Conservation (phyloP, 2,888 invertebrate species). For the Sepiola atlantica region DNA sequence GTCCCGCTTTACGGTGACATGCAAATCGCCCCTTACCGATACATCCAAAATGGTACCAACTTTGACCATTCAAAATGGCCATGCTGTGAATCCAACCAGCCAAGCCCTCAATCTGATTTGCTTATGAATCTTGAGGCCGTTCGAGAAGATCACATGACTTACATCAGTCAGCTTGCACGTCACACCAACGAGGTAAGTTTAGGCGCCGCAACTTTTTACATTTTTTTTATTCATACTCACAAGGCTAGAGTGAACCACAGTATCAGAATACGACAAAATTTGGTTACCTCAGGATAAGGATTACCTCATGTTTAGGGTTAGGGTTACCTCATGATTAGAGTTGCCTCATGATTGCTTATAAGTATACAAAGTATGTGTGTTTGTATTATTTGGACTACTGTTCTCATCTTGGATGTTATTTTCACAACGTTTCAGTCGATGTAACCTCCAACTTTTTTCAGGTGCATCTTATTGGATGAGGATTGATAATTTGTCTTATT, state of each 20-base stretch:
- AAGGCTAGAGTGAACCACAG: too few relatives aligned
- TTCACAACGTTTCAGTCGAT: too few relatives aligned
- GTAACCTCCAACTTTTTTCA: too few relatives aligned
- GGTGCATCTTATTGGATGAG: too few relatives aligned
- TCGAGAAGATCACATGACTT: conserved; percentile 96
- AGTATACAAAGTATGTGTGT: too few relatives aligned
- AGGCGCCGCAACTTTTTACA: not conserved
- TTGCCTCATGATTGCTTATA: not conserved
- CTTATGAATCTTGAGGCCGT: conserved; percentile 93
- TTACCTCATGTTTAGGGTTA: not conserved
- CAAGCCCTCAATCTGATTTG: conserved; percentile 87
- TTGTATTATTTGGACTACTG: too few relatives aligned
- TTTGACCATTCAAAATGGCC: conserved; percentile 73
- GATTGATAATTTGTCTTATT: too few relatives aligned
- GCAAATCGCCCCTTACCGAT: conserved; percentile 99
- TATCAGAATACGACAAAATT: too few relatives aligned
- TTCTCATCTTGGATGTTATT: too few relatives aligned
- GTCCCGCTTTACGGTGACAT: conserved; percentile 92
- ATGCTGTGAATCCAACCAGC: conserved; percentile 80
- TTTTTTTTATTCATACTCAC: not conserved
- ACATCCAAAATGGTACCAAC: conserved; percentile 83
- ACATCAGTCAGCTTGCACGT: conserved; percentile 94
- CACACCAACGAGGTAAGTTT: conserved; percentile 82
- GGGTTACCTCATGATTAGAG: not conserved
- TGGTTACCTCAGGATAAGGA: not conserved